Base-by-base conservation (phyloP, 2,888 invertebrate species). In the Agonopterix subpropinquella region DNA sequence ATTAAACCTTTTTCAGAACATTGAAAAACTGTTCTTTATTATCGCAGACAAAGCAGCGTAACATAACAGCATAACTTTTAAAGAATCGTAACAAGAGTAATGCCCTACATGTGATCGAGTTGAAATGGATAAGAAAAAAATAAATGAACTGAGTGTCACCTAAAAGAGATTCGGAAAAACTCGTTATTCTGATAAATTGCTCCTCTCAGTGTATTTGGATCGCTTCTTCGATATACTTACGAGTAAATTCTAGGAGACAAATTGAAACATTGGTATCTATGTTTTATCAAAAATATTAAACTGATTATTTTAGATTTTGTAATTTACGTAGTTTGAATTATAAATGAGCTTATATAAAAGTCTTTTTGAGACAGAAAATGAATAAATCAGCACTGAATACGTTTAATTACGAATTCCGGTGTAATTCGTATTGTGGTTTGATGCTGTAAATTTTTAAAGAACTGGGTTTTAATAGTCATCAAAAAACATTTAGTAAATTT, bases 181-280 rank as follows among this genome's bases (percentile, higher is more conserved):
- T 85, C 85, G 77, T 86, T 85, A 81, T 79, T 73, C 82, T 82
- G 80, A 85, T 84, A 83, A 83, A 85, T 82, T 80, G 77, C 72
- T 68, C 67, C 70, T 58, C 72, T 68, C 73, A 76, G 73, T 80
- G 73, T 77, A 77, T 77, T 77, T 73, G 69, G 66, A 49, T 9
- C 28, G 28, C 7, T 28, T 7, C 28, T 28, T 28, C 59, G 63
- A 58, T 53, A 28, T 28, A n/a, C n/a, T n/a, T n/a, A 28, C 28
- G 5, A 5, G 28, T 28, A 28, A 28, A 7, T 28, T 28, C 28
- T 28, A 28, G 1, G 64, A 68, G 73, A 77, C 69, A 76, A 77
- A 77, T 79, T 72, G 71, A 28, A 28, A 28, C 4, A 18, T 18
- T 18, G 18, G 18, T 18, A 18, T 4, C 18, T 18, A 18, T 28